Conservation (phyloP, 2,888 invertebrate genomes). For the Celastrina argiolus region DNA sequence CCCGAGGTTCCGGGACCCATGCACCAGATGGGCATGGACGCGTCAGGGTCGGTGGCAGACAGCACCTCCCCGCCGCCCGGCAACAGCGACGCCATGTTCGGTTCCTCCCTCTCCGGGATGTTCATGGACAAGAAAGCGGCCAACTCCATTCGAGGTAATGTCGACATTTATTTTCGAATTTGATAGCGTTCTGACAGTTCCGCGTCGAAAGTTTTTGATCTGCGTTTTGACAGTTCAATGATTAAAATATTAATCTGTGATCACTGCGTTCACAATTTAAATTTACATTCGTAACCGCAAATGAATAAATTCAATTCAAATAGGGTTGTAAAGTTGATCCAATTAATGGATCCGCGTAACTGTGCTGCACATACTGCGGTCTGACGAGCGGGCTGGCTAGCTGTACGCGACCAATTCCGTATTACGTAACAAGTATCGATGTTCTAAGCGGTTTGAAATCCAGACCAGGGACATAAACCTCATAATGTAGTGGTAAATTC, state of each 20-base stretch:
- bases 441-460: neutral
- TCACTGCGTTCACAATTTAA: neutral
- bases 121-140: constrained; percentile 80
- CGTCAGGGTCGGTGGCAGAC: constrained; percentile 72
- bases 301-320: no score
- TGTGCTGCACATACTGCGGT: constrained; percentile 15
- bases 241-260: neutral
- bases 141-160: constrained; percentile 82
- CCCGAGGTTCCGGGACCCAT: constrained; percentile 54
- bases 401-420: constrained; percentile 2
- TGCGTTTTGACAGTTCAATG: neutral
- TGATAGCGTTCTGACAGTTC: neutral
- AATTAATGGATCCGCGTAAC: constrained; percentile 9
- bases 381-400: neutral
- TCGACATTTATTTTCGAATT: constrained; percentile 22
- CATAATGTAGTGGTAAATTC: no score
- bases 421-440: neutral
- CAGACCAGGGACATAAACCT: neutral
- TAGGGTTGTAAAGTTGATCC: constrained; percentile 10
- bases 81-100: constrained; percentile 65
- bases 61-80: constrained; percentile 80
- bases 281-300: no score
- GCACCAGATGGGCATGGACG: constrained; percentile 63
- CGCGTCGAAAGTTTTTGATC: neutral
- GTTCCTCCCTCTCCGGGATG: constrained; percentile 65